Percentiles rank a stretch among this genome's conserved stretches.
Evolutionary conservation across 1,140 invertebrate genomes (phyloP).

Genomic region (Belonocnema kinseyi): DNA sequence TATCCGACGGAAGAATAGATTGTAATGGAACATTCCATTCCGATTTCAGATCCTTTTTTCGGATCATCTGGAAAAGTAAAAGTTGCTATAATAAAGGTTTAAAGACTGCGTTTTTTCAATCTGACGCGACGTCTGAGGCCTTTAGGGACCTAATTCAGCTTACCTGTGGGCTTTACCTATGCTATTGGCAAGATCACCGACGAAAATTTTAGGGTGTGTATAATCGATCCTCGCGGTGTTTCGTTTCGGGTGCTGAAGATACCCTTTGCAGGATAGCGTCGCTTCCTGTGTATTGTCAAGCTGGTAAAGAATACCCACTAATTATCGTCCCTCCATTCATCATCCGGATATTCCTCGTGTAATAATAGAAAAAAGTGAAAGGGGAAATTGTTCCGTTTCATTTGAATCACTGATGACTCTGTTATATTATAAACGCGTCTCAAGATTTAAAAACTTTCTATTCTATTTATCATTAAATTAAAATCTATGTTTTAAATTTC

Average conservation of each 20-base stretch:
- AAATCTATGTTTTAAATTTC: too few relatives aligned
- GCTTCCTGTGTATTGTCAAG: slow-evolving; percentile 25
- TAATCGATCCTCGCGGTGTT: slow-evolving; percentile 22
- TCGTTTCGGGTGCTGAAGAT: slow-evolving; percentile 21
- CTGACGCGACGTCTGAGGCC: not conserved
- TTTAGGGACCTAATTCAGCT: slow-evolving; percentile 10
- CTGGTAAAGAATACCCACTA: slow-evolving; percentile 16
- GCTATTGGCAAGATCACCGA: slow-evolving; percentile 20
- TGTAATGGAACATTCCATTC: not conserved
- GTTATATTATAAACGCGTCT: too few relatives aligned
- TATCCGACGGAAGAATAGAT: not conserved
- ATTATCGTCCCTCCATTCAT: slow-evolving; percentile 23
- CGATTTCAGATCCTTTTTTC: not conserved
- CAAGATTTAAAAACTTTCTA: too few relatives aligned
- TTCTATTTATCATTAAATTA: too few relatives aligned
- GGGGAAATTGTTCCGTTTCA: too few relatives aligned
- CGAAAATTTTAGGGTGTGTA: slow-evolving; percentile 27
- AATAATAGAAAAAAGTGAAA: not conserved
- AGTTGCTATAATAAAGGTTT: not conserved
- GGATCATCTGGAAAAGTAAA: not conserved
- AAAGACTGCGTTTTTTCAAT: not conserved
- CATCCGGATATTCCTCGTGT: slow-evolving; percentile 10
- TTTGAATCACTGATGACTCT: too few relatives aligned
- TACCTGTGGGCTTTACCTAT: slow-evolving; percentile 22
- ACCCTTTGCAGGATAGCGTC: slow-evolving; percentile 9